Conservation (phyloP, 2,113 vertebrate genomes). For the Microcebus ravelobensis region DNA sequence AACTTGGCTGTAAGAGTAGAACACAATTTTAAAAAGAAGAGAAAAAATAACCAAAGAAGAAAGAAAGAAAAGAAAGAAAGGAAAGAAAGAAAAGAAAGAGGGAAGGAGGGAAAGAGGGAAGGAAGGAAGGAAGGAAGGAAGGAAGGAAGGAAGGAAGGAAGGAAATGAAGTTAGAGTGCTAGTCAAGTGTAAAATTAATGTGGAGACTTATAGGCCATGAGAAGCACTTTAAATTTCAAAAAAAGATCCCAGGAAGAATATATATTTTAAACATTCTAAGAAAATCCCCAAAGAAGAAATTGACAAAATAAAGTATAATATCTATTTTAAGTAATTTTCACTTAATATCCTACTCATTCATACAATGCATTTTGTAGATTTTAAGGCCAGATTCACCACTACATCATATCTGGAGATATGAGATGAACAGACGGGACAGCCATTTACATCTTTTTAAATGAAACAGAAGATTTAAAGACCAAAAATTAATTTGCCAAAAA, state of each 20-base stretch:
- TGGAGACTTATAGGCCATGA: background rate
- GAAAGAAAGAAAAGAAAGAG: too few species aligned
- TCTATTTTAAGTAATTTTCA: background rate
- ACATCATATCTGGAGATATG: background rate
- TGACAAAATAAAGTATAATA: background rate
- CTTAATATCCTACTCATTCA: background rate
- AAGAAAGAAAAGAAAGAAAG: background rate
- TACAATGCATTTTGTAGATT: background rate
- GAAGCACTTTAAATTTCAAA: background rate
- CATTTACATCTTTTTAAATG: background rate
- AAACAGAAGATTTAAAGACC: background rate
- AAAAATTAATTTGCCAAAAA: background rate
- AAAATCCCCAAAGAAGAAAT: background rate
- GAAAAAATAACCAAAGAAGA: background rate
- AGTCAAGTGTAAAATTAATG: background rate
- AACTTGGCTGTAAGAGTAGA: slow-evolving; percentile 36
- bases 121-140: background rate
- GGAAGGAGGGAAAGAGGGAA: too few species aligned
- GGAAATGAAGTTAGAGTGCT: background rate
- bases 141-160: background rate
- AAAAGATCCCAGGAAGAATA: background rate
- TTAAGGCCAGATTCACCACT: background rate
- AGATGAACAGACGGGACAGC: background rate
- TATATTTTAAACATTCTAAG: background rate
- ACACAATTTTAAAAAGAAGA: background rate